phyloP scores from a whole-genome alignment of 2,113 vertebrate species.

The Neoarius graeffei region DNA sequence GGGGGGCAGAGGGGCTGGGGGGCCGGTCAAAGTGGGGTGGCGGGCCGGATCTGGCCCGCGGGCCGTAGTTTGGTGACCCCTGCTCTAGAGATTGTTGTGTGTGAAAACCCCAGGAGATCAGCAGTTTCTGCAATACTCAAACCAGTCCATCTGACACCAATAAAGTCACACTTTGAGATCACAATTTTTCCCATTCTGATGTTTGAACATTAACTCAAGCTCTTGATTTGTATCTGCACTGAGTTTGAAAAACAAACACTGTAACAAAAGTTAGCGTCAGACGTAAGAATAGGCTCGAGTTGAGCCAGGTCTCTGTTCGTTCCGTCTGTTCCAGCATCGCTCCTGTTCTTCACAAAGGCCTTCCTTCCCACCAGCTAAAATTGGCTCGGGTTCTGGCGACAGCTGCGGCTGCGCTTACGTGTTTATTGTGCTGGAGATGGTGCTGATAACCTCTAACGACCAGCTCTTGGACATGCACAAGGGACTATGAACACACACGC shows the following conservation, averaged over 20 bases:
- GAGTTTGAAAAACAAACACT: not conserved
- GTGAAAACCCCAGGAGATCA: too few relatives aligned
- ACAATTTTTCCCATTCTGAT: too few relatives aligned
- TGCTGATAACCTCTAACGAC: slow-evolving; percentile 23
- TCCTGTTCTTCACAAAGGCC: slow-evolving; percentile 33
- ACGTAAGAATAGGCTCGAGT: slow-evolving; percentile 10
- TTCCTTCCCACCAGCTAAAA: slow-evolving; percentile 50
- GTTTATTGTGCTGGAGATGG: slow-evolving; percentile 27
- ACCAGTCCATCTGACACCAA: too few relatives aligned
- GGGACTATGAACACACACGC: slow-evolving; percentile 12
- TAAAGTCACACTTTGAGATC: too few relatives aligned
- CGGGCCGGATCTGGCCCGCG: too few relatives aligned
- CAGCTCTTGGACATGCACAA: not conserved
- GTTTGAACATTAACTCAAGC: too few relatives aligned
- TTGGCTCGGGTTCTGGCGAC: slow-evolving; percentile 20
- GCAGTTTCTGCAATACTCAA: too few relatives aligned
- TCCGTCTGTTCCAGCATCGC: slow-evolving; percentile 17
- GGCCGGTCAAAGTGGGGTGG: too few relatives aligned
- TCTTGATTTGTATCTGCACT: too few relatives aligned
- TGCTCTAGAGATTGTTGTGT: too few relatives aligned
- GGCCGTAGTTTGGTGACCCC: too few relatives aligned
- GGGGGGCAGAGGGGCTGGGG: too few relatives aligned
- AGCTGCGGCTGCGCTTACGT: slow-evolving; percentile 38
- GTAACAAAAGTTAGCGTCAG: not conserved
- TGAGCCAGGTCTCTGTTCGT: slow-evolving; percentile 16